phyloP scores from a whole-genome alignment of 2,888 invertebrate species.

The Apotomis betuletana region DNA sequence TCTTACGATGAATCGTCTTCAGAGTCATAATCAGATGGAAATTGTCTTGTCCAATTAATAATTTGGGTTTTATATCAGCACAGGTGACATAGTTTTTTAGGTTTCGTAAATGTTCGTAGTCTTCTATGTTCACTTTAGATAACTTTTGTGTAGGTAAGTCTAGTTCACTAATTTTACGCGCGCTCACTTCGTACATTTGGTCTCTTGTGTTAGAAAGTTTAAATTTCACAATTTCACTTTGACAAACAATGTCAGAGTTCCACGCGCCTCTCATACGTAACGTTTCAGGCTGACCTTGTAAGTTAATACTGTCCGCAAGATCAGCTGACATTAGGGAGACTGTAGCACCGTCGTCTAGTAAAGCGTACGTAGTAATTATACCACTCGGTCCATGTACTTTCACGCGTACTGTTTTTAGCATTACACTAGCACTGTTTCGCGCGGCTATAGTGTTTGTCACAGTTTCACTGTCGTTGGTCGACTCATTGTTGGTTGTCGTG shows the following conservation, averaged over 20 bases:
- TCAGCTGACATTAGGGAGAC: no score
- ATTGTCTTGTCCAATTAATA: neutral
- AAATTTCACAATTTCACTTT: slow-evolving; percentile 12
- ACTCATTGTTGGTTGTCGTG: no score
- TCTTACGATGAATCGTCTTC: slow-evolving; percentile 1
- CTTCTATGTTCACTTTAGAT: slow-evolving; percentile 4
- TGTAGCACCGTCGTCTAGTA: no score
- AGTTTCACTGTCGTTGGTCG: no score
- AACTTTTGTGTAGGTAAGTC: slow-evolving; percentile 13
- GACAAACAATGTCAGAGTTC: neutral
- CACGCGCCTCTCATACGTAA: no score
- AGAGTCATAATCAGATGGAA: neutral
- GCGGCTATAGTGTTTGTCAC: no score
- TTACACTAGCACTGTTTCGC: no score
- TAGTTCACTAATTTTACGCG: slow-evolving; percentile 13
- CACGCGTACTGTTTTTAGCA: no score
- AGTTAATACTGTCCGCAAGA: no score
- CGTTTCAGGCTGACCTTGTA: no score
- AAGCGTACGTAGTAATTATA: no score
- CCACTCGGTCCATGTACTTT: no score
- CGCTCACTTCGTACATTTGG: slow-evolving; percentile 8
- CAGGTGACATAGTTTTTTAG: slow-evolving; percentile 2
- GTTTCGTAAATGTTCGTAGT: neutral
- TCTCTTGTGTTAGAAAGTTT: slow-evolving; percentile 8
- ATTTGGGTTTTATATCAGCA: slow-evolving; percentile 1